A percentile compares a stretch with the other conserved stretches of the same genome.
phyloP scores from a whole-genome alignment of 2,797 vertebrate species.

The Malurus splendens region DNA sequence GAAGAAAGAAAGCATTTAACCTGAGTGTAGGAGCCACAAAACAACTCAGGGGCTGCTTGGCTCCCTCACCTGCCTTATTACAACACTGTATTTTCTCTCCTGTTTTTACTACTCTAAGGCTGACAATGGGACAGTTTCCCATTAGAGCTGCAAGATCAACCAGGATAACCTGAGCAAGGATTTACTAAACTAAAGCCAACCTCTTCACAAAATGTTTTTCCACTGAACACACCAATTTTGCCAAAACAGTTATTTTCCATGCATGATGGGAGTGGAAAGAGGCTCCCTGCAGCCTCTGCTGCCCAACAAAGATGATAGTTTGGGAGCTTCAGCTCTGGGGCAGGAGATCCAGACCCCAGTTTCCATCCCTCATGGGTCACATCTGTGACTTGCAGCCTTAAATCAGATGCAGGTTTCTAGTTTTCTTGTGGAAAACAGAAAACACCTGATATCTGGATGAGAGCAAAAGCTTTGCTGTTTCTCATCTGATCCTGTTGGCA shows the following conservation, averaged over 20 bases:
- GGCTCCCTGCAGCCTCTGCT: neutral
- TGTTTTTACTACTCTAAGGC: neutral
- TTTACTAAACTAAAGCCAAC: neutral
- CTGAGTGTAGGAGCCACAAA: neutral
- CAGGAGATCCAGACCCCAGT: neutral
- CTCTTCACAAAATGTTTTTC: neutral
- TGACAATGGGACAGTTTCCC: fast-evolving
- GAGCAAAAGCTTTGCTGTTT: neutral
- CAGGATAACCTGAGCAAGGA: neutral
- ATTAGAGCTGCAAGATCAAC: neutral
- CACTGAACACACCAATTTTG: neutral
- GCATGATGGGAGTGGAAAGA: fast-evolving
- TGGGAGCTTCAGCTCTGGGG: neutral
- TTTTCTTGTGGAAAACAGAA: neutral
- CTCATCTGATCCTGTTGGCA: neutral
- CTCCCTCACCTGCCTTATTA: neutral
- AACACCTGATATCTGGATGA: neutral
- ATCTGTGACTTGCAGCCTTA: neutral
- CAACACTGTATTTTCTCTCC: neutral
- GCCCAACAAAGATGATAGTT: neutral
- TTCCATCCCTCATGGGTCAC: neutral
- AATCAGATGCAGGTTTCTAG: neutral
- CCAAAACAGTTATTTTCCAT: neutral
- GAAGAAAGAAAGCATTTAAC: neutral
- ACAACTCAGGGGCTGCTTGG: neutral